Evolutionary conservation across 1,140 invertebrate species (phyloP), one percentile per base, ranked within the genome.

Genomic region (Drosophila ogumai): DNA sequence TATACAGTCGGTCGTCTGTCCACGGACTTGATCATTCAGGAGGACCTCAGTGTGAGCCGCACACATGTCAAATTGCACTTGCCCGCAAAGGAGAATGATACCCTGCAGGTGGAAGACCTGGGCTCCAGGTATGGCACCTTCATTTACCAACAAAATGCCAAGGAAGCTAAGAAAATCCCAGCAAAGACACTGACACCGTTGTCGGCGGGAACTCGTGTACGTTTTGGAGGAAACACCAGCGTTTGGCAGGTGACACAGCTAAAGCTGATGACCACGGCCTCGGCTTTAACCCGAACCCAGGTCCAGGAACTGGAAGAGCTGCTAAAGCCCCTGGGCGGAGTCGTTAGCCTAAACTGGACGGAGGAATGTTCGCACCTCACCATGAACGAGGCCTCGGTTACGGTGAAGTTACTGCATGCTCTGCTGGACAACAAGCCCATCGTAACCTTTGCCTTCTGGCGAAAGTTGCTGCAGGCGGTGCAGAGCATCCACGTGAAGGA

Each of bases 361-460:
- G 79, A 91, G 84, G 93, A 57, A 93, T 96, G 95, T 79, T 92
- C 93, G 25, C 94, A 95, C 88, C 92, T 96, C 25, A 95, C 96
- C 13, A 96, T 96, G 94, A 94, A 94, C 44, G 93, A 93, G 22
- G 94, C 96, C 28, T 95, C 94, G 17, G 93, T 96, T 17, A 96
- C 96, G 12, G 93, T 95, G 2, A 96, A 96, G 93, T 94, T 96
- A 31, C 91, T 96, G 10, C 94, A 95, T 85, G 95, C 95, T 6
- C 90, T 96, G 73, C 93, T 95, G 2, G 93, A 94, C 61, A 93
- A 94, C 43, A 94, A 94, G 43, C 93, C 94, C 8, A 95, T 96
- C 77, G 95, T 96, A 0, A 94, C 93, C 10, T 91, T 93, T 15
- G 91, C 93, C 5, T 96, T 94, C 91, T 95, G 96, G 94, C 92